phyloP scores from a whole-genome alignment of 2,797 vertebrate species.

The Centropyge bicolor region DNA sequence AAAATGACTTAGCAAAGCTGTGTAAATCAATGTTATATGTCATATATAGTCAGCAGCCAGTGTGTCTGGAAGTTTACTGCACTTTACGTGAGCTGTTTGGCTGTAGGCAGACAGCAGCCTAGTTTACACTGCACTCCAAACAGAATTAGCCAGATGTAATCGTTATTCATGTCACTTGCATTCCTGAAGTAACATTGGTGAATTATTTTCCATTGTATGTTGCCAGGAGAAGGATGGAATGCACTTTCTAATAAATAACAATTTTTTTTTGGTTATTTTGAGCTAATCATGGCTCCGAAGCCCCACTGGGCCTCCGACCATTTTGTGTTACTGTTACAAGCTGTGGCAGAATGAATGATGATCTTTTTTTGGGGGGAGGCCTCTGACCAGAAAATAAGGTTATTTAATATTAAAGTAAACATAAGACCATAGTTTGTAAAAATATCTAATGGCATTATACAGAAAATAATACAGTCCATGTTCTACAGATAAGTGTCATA shows the following conservation, averaged over 20 bases:
- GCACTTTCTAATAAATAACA: conserved; percentile 15
- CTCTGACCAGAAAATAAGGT: neutral
- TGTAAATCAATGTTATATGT: conserved; percentile 37
- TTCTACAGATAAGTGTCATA: neutral
- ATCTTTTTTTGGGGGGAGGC: conserved; percentile 7
- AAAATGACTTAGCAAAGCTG: conserved; percentile 1
- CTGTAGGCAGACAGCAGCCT: conserved; percentile 11
- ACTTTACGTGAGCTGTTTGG: conserved; percentile 22
- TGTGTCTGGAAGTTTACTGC: conserved; percentile 12
- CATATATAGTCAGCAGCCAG: neutral
- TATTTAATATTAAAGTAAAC: neutral
- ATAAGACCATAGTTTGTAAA: neutral
- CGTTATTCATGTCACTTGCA: conserved; percentile 31
- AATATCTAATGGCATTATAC: neutral
- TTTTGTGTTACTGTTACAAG: conserved; percentile 20
- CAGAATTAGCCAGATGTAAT: conserved; percentile 38
- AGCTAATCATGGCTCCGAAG: conserved; percentile 13
- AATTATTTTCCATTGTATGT: conserved; percentile 52
- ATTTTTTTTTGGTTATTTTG: conserved; percentile 37
- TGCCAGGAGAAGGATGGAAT: conserved; percentile 34
- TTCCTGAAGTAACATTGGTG: conserved; percentile 37
- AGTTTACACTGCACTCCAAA: conserved; percentile 52
- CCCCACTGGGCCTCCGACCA: conserved; percentile 16
- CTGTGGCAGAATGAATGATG: conserved; percentile 4
- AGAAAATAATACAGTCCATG: neutral